phyloP scores from a whole-genome alignment of 2,113 vertebrate species.

The Andinoacara biseriatus region DNA sequence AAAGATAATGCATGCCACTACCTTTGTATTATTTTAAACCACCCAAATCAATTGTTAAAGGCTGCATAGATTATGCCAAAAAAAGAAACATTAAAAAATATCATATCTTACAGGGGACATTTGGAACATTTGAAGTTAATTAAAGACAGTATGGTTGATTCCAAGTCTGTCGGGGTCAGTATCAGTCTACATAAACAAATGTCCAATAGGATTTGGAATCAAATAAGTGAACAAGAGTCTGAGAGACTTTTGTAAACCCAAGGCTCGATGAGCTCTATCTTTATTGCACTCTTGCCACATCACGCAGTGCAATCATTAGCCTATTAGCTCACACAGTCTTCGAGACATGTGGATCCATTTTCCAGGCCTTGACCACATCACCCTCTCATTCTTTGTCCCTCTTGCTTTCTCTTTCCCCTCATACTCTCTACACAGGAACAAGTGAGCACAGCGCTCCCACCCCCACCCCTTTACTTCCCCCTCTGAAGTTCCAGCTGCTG shows the following conservation, averaged over 20 bases:
- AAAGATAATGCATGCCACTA: background rate
- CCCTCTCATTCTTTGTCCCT: slow-evolving; percentile 26
- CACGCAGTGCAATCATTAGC: slow-evolving; percentile 47
- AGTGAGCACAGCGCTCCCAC: slow-evolving; percentile 49
- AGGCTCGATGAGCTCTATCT: slow-evolving; percentile 17
- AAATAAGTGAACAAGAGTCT: background rate
- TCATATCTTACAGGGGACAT: background rate
- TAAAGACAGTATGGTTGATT: background rate
- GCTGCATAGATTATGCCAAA: background rate
- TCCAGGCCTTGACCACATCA: slow-evolving; percentile 58
- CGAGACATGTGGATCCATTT: slow-evolving; percentile 66
- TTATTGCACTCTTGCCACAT: slow-evolving; percentile 26
- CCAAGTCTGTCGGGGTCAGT: slow-evolving; percentile 13
- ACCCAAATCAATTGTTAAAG: background rate
- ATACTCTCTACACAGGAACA: slow-evolving; percentile 46
- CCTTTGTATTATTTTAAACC: background rate
- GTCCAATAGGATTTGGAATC: slow-evolving; percentile 33
- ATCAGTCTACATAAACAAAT: slow-evolving; percentile 14
- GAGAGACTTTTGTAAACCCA: slow-evolving; percentile 6
- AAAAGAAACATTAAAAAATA: slow-evolving; percentile 8
- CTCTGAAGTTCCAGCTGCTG: slow-evolving; percentile 73
- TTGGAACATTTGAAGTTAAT: slow-evolving; percentile 20
- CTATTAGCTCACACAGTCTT: slow-evolving; percentile 52
- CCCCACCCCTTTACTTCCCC: slow-evolving; percentile 29
- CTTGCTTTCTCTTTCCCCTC: slow-evolving; percentile 28